phyloP scores from a whole-genome alignment of 1,140 invertebrate genomes.

The Ruditapes philippinarum region DNA sequence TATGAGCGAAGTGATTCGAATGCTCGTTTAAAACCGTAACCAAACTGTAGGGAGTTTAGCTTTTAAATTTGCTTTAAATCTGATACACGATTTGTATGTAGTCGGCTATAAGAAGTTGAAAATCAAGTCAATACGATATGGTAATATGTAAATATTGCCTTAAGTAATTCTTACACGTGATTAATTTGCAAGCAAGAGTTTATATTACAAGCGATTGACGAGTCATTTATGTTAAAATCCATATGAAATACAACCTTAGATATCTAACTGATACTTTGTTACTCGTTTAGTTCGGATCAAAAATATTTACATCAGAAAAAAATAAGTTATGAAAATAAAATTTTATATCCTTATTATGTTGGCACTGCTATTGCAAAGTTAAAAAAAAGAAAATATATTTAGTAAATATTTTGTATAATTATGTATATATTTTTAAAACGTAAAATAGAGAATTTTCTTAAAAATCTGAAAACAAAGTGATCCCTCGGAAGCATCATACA shows the following conservation, averaged over 20 bases:
- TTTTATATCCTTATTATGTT: no score
- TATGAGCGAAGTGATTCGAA: constrained; percentile 43
- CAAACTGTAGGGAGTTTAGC: not conserved
- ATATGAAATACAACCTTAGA: not conserved
- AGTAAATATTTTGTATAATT: no score
- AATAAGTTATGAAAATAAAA: no score
- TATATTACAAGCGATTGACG: constrained; percentile 12
- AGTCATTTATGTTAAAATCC: constrained; percentile 32
- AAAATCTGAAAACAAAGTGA: no score
- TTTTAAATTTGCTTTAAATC: constrained; percentile 37
- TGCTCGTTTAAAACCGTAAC: constrained; percentile 53
- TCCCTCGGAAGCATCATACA: no score
- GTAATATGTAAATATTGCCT: constrained; percentile 41
- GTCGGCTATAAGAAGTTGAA: constrained; percentile 29
- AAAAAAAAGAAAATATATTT: no score
- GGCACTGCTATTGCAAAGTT: no score
- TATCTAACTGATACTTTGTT: not conserved
- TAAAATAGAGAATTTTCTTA: no score
- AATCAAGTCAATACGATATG: constrained; percentile 40
- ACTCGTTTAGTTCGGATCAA: no score
- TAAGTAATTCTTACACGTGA: constrained; percentile 40
- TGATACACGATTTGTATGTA: constrained; percentile 25
- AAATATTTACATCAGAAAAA: no score
- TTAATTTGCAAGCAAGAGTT: constrained; percentile 23
- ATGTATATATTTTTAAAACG: no score